Conservation (phyloP, 2,797 vertebrate genomes). For the Sebastes goodei region DNA sequence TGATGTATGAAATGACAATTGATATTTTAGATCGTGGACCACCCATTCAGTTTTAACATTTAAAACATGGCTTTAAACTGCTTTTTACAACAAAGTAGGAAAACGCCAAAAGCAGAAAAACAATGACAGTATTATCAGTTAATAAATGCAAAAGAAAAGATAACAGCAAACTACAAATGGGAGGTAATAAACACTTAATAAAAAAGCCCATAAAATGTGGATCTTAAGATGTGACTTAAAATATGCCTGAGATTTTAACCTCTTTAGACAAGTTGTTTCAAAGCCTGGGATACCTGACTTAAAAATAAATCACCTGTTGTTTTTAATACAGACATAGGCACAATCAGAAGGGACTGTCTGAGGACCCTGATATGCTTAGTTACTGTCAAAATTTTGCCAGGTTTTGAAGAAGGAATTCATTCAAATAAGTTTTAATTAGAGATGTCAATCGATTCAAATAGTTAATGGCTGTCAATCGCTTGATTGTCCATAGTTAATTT, state of each 20-base stretch:
- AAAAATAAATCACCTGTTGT: background rate
- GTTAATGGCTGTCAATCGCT: too few relatives aligned
- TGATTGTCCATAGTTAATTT: too few relatives aligned
- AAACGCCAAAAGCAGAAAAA: background rate
- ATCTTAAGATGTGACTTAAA: background rate
- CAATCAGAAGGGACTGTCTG: background rate
- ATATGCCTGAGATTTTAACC: background rate
- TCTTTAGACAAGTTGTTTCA: background rate
- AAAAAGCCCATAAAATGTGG: background rate
- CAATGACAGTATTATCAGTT: background rate
- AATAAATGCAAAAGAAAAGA: background rate
- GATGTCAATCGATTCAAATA: too few relatives aligned
- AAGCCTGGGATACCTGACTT: background rate
- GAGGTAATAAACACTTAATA: background rate
- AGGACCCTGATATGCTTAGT: background rate
- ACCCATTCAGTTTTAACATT: constrained; percentile 11
- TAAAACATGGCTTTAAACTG: background rate
- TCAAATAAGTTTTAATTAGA: accelerated
- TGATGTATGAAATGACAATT: constrained; percentile 10
- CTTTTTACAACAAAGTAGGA: background rate
- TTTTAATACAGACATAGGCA: background rate
- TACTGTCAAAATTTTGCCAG: background rate
- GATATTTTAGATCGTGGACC: constrained; percentile 5
- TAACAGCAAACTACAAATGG: background rate
- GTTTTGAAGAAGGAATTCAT: background rate